Evolutionary conservation across 2,888 invertebrate genomes (phyloP), one percentile per base, ranked within the genome.

Genomic region (Bembecia ichneumoniformis): DNA sequence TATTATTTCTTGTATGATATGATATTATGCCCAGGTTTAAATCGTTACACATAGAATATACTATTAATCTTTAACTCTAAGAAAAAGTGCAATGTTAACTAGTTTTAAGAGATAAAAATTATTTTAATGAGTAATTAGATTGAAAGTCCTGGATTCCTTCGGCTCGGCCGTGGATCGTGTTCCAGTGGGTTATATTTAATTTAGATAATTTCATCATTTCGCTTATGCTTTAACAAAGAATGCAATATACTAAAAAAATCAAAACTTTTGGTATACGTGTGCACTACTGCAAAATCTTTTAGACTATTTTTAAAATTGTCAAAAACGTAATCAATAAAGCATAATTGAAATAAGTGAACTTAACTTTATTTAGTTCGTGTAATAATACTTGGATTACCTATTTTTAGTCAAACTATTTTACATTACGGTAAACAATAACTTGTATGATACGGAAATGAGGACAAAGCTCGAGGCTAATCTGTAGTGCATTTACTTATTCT

Each of bases 21-120:
- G 28, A 28, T 28, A 20, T 7, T 20, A 20, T 20, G 20, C 66
- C 62, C 52, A 68, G 66, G 46, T 40, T 16, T 53, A 47, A 36
- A 49, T 51, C 43, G 46, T 49, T 52, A 15, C 44, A 11, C 17
- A 44, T 44, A 44, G 14, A 34, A 46, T 46, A 10, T 46, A 13
- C 14, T 20, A 35, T 47, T 15, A 35, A 35, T 16, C 35, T 35
- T 14, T 15, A n/a, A 44, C 14, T 44, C 83, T 84, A 86, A 80
- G 87, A 87, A 87, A 81, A 83, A 80, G 88, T 88, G 88, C 88
- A 88, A 88, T 88, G 88, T 88, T 88, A 81, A 82, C 86, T 88
- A 88, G 83, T 88, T 87, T 78, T 84, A 87, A 86, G 81, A 51
- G 50, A 55, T 62, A 74, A 71, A 68, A 77, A 76, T 79, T 79